Conservation (phyloP, 2,888 invertebrate genomes). For the Sturmia bella region DNA sequence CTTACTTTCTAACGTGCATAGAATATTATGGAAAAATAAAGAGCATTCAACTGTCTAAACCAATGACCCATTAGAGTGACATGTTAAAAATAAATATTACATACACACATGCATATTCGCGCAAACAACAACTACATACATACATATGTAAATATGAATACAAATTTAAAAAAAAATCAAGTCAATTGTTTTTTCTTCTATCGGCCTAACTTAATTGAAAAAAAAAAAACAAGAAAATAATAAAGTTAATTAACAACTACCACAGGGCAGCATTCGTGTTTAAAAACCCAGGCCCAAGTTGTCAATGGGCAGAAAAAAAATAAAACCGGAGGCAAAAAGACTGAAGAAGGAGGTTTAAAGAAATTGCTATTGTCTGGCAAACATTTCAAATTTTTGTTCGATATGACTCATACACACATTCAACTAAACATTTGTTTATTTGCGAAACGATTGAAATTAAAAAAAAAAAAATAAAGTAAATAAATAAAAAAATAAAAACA, state of each 20-base stretch:
- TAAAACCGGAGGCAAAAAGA: conserved; percentile 4
- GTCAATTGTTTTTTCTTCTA: conserved; percentile 44
- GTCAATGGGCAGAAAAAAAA: conserved; percentile 36
- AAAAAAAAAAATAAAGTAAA: conserved; percentile 16
- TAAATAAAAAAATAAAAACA: conserved; percentile 22
- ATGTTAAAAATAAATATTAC: conserved; percentile 41
- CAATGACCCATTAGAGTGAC: conserved; percentile 44
- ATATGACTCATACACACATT: conserved; percentile 56
- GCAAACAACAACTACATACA: neutral
- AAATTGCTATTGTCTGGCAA: conserved; percentile 54
- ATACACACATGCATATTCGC: neutral
- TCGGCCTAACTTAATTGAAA: conserved; percentile 52
- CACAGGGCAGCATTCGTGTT: conserved; percentile 22
- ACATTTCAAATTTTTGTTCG: conserved; percentile 38
- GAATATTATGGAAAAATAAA: neutral
- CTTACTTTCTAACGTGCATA: neutral
- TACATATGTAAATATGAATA: conserved; percentile 2
- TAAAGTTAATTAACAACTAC: conserved; percentile 56
- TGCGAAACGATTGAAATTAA: conserved; percentile 44
- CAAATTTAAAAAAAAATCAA: conserved; percentile 44
- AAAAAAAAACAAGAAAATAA: conserved; percentile 40
- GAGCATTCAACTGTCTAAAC: conserved; percentile 51
- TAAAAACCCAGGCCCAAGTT: conserved; percentile 28
- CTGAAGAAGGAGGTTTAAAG: conserved; percentile 40
- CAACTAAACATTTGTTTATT: conserved; percentile 49